These are phyloP conservation scores for Clarias fuscus DNA, from an alignment of 2,797 vertebrate species.

Conservation along the genomic window DNA sequence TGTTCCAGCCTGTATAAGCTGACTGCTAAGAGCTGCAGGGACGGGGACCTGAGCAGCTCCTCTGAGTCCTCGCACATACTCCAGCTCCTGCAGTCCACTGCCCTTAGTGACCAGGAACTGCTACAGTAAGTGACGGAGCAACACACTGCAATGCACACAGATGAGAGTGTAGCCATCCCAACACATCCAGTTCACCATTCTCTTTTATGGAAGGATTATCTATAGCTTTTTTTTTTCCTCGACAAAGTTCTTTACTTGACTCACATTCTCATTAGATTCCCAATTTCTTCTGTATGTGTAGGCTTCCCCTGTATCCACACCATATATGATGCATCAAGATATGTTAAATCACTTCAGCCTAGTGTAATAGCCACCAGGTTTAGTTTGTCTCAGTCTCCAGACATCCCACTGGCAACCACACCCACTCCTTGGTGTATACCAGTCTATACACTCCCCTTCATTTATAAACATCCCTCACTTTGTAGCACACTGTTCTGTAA, in stretches of 20 bases:
- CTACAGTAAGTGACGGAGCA: constrained; percentile 80
- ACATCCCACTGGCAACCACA: background rate
- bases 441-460: background rate
- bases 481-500: background rate
- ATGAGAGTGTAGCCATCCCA: background rate
- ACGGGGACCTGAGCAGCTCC: constrained; percentile 81
- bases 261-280: background rate
- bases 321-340: background rate
- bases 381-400: background rate
- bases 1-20: constrained; percentile 92
- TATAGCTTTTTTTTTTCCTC: background rate
- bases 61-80: constrained; percentile 84
- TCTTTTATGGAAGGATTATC: background rate
- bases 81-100: constrained; percentile 79
- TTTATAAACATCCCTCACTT: background rate
- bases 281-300: background rate
- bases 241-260: background rate
- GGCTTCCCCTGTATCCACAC: background rate
- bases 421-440: background rate
- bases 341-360: background rate
- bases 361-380: background rate
- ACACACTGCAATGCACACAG: background rate
- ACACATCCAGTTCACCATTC: no score
- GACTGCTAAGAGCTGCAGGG: constrained; percentile 80
- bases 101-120: constrained; percentile 82